These are phyloP conservation scores for Dreissena rostriformis DNA, from an alignment of 1,140 invertebrate genomes.

Conservation along the genomic window DNA sequence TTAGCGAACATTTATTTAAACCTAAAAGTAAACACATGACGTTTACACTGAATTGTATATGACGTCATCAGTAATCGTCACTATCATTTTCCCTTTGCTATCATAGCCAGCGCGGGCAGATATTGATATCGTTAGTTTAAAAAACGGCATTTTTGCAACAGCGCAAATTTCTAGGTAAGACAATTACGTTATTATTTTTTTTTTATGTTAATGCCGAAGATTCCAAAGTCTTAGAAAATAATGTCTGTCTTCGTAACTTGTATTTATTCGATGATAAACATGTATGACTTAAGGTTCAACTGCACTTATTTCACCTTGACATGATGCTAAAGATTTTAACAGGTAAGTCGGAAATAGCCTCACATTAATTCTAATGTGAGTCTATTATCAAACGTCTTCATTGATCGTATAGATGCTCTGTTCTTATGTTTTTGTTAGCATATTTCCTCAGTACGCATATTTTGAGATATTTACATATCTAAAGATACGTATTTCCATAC, in stretches of 20 bases:
- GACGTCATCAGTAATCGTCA: neutral
- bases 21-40: neutral
- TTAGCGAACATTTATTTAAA: constrained; percentile 4
- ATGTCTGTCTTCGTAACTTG: neutral
- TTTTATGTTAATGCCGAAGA: neutral
- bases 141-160: neutral
- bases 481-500: neutral
- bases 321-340: neutral
- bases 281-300: neutral
- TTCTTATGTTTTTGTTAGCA: neutral
- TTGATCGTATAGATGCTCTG: neutral
- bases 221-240: neutral
- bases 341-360: neutral
- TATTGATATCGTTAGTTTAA: neutral
- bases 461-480: no score
- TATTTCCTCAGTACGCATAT: no score
- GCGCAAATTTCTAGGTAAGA: neutral
- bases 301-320: neutral
- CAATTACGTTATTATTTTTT: neutral
- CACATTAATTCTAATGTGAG: neutral
- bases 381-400: neutral
- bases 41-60: neutral
- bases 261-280: neutral
- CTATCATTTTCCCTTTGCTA: neutral
- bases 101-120: neutral